phyloP scores from a whole-genome alignment of 2,113 vertebrate species.

The Anser brachyrhynchus region DNA sequence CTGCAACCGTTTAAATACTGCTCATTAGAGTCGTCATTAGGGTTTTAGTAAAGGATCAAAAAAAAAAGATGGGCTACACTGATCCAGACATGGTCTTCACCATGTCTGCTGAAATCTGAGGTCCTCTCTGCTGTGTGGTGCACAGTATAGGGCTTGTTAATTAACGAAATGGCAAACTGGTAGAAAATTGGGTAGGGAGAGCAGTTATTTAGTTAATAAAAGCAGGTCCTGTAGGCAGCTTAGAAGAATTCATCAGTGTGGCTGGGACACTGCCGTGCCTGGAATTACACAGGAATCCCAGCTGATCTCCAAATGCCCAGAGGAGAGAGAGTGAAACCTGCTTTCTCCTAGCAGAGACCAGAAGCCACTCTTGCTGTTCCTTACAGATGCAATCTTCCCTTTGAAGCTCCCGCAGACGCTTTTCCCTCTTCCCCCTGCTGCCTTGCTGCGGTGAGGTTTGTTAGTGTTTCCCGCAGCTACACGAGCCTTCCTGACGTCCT shows the following conservation, averaged over 20 bases:
- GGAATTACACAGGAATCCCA: neutral
- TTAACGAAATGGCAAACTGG: slow-evolving; percentile 7
- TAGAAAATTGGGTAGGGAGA: neutral
- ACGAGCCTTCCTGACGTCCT: slow-evolving; percentile 43
- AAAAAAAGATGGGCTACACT: neutral
- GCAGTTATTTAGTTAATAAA: slow-evolving; percentile 27
- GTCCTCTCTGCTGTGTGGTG: neutral
- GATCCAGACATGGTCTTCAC: neutral
- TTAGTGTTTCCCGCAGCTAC: neutral
- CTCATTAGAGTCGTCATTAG: accelerated
- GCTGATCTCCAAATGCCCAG: neutral
- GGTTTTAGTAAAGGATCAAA: neutral
- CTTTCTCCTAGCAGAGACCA: neutral
- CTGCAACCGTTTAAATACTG: neutral
- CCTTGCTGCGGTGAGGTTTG: neutral
- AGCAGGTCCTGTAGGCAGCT: neutral
- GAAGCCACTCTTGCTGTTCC: neutral
- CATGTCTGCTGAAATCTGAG: neutral
- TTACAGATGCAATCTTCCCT: neutral
- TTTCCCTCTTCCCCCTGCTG: neutral
- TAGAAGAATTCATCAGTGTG: neutral
- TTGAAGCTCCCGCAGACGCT: neutral
- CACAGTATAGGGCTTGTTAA: neutral
- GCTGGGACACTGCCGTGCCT: neutral
- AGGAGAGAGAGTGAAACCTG: neutral